Conservation (phyloP, 2,888 invertebrate genomes). For the Maniola hyperantus region DNA sequence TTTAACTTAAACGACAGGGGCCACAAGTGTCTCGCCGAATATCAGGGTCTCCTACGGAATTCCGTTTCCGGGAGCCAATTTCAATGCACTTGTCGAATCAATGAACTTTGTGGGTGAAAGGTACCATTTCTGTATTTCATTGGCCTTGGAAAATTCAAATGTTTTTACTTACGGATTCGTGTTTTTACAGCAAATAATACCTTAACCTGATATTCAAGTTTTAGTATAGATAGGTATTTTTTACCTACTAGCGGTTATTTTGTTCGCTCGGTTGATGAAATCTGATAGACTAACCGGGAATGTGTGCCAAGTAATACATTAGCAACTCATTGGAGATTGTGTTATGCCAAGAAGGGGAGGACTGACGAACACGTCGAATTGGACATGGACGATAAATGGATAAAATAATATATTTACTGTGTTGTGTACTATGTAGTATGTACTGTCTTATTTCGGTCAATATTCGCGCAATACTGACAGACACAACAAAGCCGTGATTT, state of each 20-base stretch:
- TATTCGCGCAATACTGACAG: conserved; percentile 14
- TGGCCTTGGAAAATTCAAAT: conserved; percentile 18
- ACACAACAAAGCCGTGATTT: too few species aligned
- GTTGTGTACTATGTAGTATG: too few species aligned
- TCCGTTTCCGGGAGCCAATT: conserved; percentile 44
- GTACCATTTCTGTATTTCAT: conserved; percentile 24
- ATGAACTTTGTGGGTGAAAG: conserved; percentile 31
- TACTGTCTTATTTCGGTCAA: too few species aligned
- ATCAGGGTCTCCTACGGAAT: conserved; percentile 43
- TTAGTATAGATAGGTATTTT: conserved; percentile 26
- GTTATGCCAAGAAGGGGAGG: conserved; percentile 50
- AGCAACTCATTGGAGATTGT: conserved; percentile 69
- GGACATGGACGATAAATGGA: neutral
- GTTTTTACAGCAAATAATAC: conserved; percentile 9
- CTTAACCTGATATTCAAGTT: neutral
- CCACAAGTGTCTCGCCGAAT: conserved; percentile 42
- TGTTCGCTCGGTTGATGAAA: conserved; percentile 45
- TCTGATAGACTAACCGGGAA: conserved; percentile 57
- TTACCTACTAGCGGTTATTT: neutral
- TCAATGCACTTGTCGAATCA: conserved; percentile 34
- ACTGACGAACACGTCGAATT: conserved; percentile 5
- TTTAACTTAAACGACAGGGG: conserved; percentile 34
- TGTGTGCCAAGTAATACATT: conserved; percentile 80
- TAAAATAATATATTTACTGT: conserved; percentile 4
- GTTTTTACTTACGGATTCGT: conserved; percentile 12